Evolutionary conservation across 2,113 vertebrate genomes (phyloP).

Genomic region (Tetrax tetrax): DNA sequence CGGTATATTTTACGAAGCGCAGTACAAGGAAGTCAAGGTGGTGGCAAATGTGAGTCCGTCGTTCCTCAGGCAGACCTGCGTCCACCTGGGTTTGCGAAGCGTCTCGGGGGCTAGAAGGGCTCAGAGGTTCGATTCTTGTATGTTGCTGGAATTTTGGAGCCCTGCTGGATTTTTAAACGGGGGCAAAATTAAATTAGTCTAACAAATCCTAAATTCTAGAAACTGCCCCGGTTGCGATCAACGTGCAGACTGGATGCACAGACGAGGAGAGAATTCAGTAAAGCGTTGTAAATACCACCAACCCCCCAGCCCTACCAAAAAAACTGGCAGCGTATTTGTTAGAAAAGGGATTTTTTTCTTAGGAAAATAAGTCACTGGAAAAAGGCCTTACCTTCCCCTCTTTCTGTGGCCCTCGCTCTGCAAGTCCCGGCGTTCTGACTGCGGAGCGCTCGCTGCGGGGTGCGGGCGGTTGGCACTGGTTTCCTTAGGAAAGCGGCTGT

Average conservation of each 20-base stretch:
- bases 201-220: neutral
- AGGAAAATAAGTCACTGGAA: neutral
- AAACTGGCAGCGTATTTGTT: neutral
- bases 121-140: rapidly evolving
- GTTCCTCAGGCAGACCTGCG: rapidly evolving
- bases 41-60: conserved; percentile 91
- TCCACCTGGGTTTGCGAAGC: neutral
- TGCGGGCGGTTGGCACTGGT: neutral
- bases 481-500: neutral
- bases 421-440: rapidly evolving
- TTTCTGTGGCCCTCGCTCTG: neutral
- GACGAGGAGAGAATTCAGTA: neutral
- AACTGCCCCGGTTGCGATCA: neutral
- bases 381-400: neutral
- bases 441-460: neutral
- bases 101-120: neutral
- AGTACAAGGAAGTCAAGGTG: conserved; percentile 98
- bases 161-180: neutral
- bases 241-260: rapidly evolving
- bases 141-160: neutral
- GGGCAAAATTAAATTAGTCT: neutral
- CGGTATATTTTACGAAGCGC: conserved; percentile 95
- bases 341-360: neutral
- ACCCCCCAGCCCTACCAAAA: neutral
- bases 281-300: neutral